Evolutionary conservation across 2,113 vertebrate species (phyloP), one percentile per base, ranked within the genome.

Genomic region (Planiliza haematocheilus): DNA sequence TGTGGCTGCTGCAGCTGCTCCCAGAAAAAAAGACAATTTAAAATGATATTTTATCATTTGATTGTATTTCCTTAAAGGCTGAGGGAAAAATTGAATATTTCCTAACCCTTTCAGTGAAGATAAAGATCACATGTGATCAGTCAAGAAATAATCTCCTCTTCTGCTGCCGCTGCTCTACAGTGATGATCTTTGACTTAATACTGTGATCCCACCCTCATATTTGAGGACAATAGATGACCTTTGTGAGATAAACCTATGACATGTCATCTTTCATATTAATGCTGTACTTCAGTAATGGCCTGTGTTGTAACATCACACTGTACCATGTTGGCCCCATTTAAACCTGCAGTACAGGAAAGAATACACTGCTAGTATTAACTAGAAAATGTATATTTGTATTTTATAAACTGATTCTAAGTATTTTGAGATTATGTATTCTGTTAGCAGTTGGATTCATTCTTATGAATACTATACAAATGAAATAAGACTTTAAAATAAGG

Each of bases 211-310:
- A 62, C 8, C 12, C 16, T 11, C 17, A 50, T 8, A 18, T 42
- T 43, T 60, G 50, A 79, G 56, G 48, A 48, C 55, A 79, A 51
- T 38, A 4, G 16, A 14, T 49, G 43, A 60, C 68, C 68, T 81
- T 66, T 48, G 18, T 13, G 3, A 53, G 30, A 73, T 48, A 63
- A 73, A 79, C 21, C 49, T 37, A 14, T 48, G 37, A 46, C 30
- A 66, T 71, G 56, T 51, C 64, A 84, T 74, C 14, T 77, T 59
- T 74, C 49, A 37, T 70, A 77, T 63, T 52, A 82, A 48, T 77
- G 60, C 18, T 63, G 45, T 48, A 59, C 46, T 56, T 56, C 7
- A 76, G 64, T 48, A 72, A 77, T 70, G 61, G 55, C 60, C 61
- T 77, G 8, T 48, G 59, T 52, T 76, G 14, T 76, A 36, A 58